Evolutionary conservation across 2,113 vertebrate genomes (phyloP).

Genomic region (Prietella phreatophila): DNA sequence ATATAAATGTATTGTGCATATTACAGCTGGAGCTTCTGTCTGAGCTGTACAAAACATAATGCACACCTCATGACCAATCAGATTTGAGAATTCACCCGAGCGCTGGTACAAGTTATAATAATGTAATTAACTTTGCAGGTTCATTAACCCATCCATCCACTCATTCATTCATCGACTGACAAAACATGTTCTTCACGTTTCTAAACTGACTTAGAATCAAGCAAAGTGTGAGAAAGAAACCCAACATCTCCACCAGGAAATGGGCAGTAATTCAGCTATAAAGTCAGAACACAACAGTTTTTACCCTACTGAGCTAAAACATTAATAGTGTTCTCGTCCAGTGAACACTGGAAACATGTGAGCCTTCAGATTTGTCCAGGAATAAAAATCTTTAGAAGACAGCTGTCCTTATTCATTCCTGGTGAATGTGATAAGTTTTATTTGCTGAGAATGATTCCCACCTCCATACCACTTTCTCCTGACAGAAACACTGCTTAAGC

Average conservation of each 20-base stretch:
- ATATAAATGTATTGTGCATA: neutral
- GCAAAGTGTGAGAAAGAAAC: neutral
- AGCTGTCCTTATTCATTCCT: slow-evolving; percentile 16
- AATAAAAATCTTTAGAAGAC: neutral
- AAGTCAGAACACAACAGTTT: neutral
- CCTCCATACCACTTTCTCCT: neutral
- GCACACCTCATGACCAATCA: neutral
- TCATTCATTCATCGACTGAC: neutral
- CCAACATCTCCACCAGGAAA: neutral
- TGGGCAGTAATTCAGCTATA: neutral
- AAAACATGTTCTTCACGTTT: neutral
- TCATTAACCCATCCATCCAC: neutral
- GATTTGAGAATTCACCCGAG: neutral
- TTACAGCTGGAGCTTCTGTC: neutral
- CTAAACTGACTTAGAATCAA: neutral
- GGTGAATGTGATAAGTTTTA: neutral
- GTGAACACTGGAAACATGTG: neutral
- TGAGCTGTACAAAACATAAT: neutral
- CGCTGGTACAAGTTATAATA: neutral
- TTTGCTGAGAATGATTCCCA: slow-evolving; percentile 1
- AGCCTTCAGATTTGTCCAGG: neutral
- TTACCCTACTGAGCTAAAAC: neutral
- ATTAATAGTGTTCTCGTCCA: neutral
- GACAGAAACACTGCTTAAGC: slow-evolving; percentile 17
- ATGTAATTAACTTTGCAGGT: neutral